A percentile compares a stretch with the other conserved stretches of the same genome.
These are phyloP conservation scores for Hermetia illucens DNA, from an alignment of 1,140 invertebrate species.

Conservation along the genomic window DNA sequence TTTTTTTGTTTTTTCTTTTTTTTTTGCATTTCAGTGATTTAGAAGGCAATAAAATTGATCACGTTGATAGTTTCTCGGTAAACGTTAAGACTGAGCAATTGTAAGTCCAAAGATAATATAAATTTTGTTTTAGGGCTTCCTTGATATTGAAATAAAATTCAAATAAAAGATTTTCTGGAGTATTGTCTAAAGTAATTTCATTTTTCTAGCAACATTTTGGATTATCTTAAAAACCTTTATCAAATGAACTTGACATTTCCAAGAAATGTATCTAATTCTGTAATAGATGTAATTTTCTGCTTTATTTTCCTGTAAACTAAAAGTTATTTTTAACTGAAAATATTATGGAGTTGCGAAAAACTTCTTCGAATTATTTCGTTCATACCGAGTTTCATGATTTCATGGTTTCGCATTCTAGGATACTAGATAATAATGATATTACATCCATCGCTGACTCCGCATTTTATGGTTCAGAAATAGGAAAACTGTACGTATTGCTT, in stretches of 20 bases:
- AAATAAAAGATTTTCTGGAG: slow-evolving; percentile 1
- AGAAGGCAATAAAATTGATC: slow-evolving; percentile 39
- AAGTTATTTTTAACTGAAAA: no score
- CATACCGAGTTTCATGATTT: no score
- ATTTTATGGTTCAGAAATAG: slow-evolving; percentile 49
- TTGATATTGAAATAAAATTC: slow-evolving; percentile 4
- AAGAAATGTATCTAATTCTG: no score
- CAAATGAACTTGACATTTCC: no score
- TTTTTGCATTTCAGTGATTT: slow-evolving; percentile 32
- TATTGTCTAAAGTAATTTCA: no score
- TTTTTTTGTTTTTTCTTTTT: slow-evolving; percentile 5
- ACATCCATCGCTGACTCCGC: slow-evolving; percentile 41
- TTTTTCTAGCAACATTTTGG: no score
- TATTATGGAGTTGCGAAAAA: no score
- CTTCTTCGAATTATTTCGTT: background rate
- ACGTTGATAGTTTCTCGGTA: slow-evolving; percentile 34
- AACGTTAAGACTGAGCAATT: slow-evolving; percentile 39
- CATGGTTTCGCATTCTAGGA: slow-evolving; percentile 23
- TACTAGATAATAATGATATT: slow-evolving; percentile 47
- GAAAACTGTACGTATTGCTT: slow-evolving; percentile 42
- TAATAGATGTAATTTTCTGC: slow-evolving; percentile 4
- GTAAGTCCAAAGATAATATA: slow-evolving; percentile 31
- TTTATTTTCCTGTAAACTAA: background rate
- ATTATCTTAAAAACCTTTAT: no score
- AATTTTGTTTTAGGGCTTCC: slow-evolving; percentile 1